Conservation (phyloP, 2,797 vertebrate species). For the Ceyx erithaca region DNA sequence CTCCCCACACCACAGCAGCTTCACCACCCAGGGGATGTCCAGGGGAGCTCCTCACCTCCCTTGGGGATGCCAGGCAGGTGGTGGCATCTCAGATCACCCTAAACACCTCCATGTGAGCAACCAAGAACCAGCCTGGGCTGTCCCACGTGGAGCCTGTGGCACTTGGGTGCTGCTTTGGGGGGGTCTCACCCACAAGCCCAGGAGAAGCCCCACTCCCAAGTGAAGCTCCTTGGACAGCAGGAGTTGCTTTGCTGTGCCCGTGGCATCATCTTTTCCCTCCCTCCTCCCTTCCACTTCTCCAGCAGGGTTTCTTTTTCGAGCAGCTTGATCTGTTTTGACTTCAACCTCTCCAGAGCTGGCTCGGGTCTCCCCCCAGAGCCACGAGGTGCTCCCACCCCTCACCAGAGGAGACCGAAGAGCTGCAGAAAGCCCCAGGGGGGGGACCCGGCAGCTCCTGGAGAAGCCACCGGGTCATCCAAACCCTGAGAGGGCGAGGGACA, state of each 20-base stretch:
- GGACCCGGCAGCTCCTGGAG: background rate
- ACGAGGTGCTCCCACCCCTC: background rate
- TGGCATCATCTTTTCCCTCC: background rate
- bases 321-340: background rate
- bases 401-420: background rate
- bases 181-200: background rate
- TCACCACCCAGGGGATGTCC: accelerated
- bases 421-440: background rate
- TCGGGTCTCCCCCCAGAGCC: background rate
- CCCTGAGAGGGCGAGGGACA: background rate
- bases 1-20: accelerated
- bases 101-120: background rate
- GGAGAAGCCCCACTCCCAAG: background rate
- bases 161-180: background rate
- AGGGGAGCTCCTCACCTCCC: background rate
- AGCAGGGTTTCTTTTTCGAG: background rate
- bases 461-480: background rate
- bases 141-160: background rate
- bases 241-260: background rate
- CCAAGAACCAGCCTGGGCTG: accelerated
- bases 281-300: background rate
- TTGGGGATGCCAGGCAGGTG: background rate
- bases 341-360: background rate
- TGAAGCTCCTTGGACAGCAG: background rate
- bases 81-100: background rate